Conservation (phyloP, 2,888 invertebrate genomes). For the Meliscaeva auricollis region DNA sequence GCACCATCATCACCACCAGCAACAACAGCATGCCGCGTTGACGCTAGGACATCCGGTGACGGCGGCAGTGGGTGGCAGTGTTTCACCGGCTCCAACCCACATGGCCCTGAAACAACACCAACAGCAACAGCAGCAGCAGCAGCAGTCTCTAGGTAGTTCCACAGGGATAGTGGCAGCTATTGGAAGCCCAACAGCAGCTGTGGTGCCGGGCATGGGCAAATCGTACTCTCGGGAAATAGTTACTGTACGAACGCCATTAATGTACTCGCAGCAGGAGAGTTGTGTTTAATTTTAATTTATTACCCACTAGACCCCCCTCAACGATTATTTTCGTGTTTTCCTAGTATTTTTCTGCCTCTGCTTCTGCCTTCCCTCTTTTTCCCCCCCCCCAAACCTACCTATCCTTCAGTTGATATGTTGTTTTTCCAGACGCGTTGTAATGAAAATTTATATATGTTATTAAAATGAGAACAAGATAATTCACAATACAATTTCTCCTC, state of each 20-base stretch:
- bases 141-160: slow-evolving; percentile 77
- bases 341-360: neutral
- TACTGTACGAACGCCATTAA: slow-evolving; percentile 88
- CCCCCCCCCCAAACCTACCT: neutral
- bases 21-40: slow-evolving; percentile 80
- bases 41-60: slow-evolving; percentile 80
- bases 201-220: slow-evolving; percentile 83
- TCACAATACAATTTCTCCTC: slow-evolving; percentile 10
- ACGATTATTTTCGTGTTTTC: slow-evolving; percentile 25
- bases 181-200: slow-evolving; percentile 82
- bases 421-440: slow-evolving; percentile 44
- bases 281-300: slow-evolving; percentile 86
- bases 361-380: neutral
- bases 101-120: slow-evolving; percentile 67
- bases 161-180: slow-evolving; percentile 79
- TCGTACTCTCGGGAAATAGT: slow-evolving; percentile 87
- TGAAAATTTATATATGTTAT: slow-evolving; percentile 69
- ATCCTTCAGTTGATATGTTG: slow-evolving; percentile 55
- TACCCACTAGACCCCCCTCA: slow-evolving; percentile 28
- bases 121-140: slow-evolving; percentile 69
- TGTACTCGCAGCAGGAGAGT: slow-evolving; percentile 89
- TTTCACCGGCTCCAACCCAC: slow-evolving; percentile 77
- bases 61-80: slow-evolving; percentile 78
- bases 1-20: slow-evolving; percentile 82
- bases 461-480: slow-evolving; percentile 52